Evolutionary conservation across 2,888 invertebrate genomes (phyloP), one percentile per base, ranked within the genome.

Genomic region (Eilema sororculum): DNA sequence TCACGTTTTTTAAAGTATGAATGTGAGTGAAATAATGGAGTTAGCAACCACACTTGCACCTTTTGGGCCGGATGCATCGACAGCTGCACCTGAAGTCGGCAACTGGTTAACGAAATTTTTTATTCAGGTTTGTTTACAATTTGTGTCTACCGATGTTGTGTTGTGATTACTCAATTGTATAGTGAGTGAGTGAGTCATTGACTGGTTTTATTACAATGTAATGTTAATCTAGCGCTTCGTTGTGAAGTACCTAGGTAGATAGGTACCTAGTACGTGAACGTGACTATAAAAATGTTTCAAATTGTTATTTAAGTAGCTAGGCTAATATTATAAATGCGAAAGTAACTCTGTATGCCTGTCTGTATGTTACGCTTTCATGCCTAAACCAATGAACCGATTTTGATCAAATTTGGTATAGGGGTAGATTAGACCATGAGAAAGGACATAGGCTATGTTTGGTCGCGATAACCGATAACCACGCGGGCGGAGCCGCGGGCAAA

Each of bases 71-170:
- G 84, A 85, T 52, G 69, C 76, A 4, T 83, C 86, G 0, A 88
- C 90, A 3, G 79, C 75, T 0, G 80, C 89, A 0, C 84, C 88
- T 16, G 93, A 90, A 77, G 68, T 93, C 24, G 86, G 93, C 74
- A 83, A 87, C 24, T 94, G 93, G 94, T 77, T 94, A 58, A 87
- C 88, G 67, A 86, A 90, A 80, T 78, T 91, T 60, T 82, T 94
- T 56, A 66, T 93, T 76, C 84, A 93, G 94, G 94, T 94, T 83
- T 78, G 92, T 89, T 82, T 79, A 76, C 69, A 33, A 30, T n/a
- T 30, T 16, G 58, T 57, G 4, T 12, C 6, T 12, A 5, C 56
- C 22, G 6, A 12, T 24, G 22, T 22, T 57, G 24, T 58, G 58
- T 58, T 25, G 25, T 24, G 24, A 24, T 58, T 25, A 33, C 59